Percentiles rank a stretch among this genome's conserved stretches.
Evolutionary conservation across 2,113 vertebrate genomes (phyloP).

Genomic region (Poecile atricapillus): DNA sequence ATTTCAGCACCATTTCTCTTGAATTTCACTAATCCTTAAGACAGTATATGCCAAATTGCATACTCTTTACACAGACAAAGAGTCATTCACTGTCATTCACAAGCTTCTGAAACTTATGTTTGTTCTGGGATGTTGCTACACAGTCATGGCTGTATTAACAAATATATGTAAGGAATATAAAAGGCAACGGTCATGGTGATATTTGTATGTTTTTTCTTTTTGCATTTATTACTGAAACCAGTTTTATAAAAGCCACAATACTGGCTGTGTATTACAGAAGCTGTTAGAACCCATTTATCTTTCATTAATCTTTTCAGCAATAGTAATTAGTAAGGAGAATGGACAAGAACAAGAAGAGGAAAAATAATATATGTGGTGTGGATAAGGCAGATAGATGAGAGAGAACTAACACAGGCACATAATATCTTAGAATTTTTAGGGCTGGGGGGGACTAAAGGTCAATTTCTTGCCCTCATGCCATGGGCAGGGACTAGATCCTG

Average conservation of each 20-base stretch:
- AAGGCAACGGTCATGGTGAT: background rate
- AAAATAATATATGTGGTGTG: background rate
- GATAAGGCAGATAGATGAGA: background rate
- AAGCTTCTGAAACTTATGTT: background rate
- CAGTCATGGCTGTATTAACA: background rate
- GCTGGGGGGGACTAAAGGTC: background rate
- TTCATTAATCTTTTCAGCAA: background rate
- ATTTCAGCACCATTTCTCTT: background rate
- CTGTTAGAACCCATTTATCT: background rate
- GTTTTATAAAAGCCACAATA: background rate
- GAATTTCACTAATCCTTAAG: background rate
- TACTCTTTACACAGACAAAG: background rate
- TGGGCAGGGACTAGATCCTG: background rate
- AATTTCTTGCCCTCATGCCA: background rate
- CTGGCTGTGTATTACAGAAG: background rate
- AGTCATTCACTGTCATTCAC: background rate
- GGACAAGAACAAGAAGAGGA: background rate
- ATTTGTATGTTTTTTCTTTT: background rate
- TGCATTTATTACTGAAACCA: background rate
- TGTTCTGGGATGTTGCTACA: background rate
- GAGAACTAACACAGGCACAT: background rate
- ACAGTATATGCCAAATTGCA: background rate
- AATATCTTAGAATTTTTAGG: background rate
- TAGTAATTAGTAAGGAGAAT: background rate
- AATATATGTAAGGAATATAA: background rate